Conservation (phyloP, 2,797 vertebrate species). For the Periophthalmus magnuspinnatus region DNA sequence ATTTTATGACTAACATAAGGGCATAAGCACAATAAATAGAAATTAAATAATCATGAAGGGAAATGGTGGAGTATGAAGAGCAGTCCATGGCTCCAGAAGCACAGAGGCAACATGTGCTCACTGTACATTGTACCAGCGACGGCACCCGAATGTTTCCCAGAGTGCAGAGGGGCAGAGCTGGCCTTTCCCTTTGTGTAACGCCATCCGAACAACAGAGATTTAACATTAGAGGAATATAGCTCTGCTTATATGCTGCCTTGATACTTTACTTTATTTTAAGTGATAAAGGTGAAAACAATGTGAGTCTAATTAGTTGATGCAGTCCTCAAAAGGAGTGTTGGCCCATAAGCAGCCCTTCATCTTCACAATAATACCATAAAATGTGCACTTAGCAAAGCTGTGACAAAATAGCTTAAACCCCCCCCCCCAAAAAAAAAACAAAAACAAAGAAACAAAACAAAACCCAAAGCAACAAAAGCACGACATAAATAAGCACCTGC, state of each 20-base stretch:
- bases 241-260: constrained; percentile 34
- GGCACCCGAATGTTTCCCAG: constrained; percentile 62
- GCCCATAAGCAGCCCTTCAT: constrained; percentile 75
- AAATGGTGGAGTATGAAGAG: constrained; percentile 38
- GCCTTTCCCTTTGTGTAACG: constrained; percentile 39
- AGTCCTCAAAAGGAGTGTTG: constrained; percentile 58
- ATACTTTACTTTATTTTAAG: constrained; percentile 50
- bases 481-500: constrained; percentile 73
- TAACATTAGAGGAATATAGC: constrained; percentile 13
- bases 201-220: constrained; percentile 47
- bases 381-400: constrained; percentile 71
- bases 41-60: constrained; percentile 45
- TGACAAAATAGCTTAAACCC: constrained; percentile 57
- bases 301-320: constrained; percentile 53
- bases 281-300: constrained; percentile 41
- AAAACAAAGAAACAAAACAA: constrained; percentile 62
- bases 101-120: constrained; percentile 53
- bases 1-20: constrained; percentile 36
- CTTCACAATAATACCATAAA: constrained; percentile 67
- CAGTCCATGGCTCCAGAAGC: constrained; percentile 58
- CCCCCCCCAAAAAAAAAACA: constrained; percentile 53
- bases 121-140: constrained; percentile 34
- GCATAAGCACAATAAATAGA: constrained; percentile 64
- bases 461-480: constrained; percentile 65
- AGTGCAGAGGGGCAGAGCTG: constrained; percentile 52